Percentiles rank a stretch among this genome's conserved stretches.
Evolutionary conservation across 2,113 vertebrate genomes (phyloP).

Genomic region (Sylvia atricapilla): DNA sequence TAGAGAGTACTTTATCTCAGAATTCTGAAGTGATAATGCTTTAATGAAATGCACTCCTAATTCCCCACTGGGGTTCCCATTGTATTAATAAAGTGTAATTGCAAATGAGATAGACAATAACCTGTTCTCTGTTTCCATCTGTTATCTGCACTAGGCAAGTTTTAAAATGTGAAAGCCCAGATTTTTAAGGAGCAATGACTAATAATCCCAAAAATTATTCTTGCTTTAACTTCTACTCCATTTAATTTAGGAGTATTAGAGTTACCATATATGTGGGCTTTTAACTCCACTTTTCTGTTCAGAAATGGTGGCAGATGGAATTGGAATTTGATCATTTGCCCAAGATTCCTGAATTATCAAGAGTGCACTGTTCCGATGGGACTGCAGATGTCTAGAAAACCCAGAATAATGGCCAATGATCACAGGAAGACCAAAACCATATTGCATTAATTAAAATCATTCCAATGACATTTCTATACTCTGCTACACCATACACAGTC

Average conservation of each 20-base stretch:
- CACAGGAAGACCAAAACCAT: background rate
- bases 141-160: background rate
- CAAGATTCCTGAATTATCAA: background rate
- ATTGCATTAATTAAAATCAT: background rate
- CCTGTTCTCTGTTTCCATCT: background rate
- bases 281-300: background rate
- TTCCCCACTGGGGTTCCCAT: background rate
- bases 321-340: background rate
- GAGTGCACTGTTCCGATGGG: background rate
- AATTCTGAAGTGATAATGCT: background rate
- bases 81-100: background rate
- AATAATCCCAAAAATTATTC: background rate
- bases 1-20: background rate
- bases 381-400: background rate
- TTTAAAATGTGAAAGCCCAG: background rate
- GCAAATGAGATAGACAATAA: background rate
- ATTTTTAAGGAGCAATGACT: background rate
- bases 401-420: background rate
- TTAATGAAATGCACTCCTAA: background rate
- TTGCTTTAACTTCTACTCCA: background rate
- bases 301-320: background rate
- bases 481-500: background rate
- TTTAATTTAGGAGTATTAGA: background rate
- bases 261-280: background rate
- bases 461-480: background rate